These are phyloP conservation scores for Sacculina carcini DNA, from an alignment of 2,888 invertebrate species.

Conservation along the genomic window DNA sequence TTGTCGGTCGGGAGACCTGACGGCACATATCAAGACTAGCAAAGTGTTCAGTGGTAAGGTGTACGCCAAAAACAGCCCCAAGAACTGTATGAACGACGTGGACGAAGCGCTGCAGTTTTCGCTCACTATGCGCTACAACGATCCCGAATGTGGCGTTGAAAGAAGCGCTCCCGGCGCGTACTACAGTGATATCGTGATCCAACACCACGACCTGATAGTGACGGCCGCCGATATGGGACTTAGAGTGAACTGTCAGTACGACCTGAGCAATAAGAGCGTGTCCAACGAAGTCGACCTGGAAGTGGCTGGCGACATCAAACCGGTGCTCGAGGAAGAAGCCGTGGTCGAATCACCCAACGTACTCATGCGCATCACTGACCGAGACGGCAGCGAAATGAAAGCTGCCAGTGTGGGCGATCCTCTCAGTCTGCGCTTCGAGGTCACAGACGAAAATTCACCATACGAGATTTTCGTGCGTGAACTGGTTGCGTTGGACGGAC, in stretches of 20 bases:
- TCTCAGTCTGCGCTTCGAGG: conserved; percentile 66
- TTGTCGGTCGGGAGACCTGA: conserved; percentile 66
- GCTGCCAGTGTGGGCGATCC: conserved; percentile 81
- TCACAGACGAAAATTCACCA: conserved; percentile 69
- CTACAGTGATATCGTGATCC: conserved; percentile 63
- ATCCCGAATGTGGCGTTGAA: conserved; percentile 72
- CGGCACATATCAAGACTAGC: conserved; percentile 68
- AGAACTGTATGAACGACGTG: conserved; percentile 70
- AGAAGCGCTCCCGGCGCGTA: conserved; percentile 64
- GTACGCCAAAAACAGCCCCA: conserved; percentile 78
- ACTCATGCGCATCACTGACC: conserved; percentile 34
- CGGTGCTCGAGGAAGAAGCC: conserved; percentile 63
- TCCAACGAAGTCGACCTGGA: conserved; percentile 50
- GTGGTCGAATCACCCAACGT: conserved; percentile 80
- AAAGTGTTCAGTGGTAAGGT: conserved; percentile 81
- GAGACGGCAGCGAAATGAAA: conserved; percentile 53
- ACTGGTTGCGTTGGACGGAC: conserved; percentile 77
- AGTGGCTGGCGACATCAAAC: conserved; percentile 62
- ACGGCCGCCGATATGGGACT: conserved; percentile 78
- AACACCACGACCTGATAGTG: conserved; percentile 83
- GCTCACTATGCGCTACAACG: conserved; percentile 68
- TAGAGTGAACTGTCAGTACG: conserved; percentile 79
- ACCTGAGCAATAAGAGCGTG: conserved; percentile 75
- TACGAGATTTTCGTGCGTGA: conserved; percentile 87
- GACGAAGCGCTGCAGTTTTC: conserved; percentile 68